Conservation (phyloP, 2,113 vertebrate genomes). For the Suricata suricatta region DNA sequence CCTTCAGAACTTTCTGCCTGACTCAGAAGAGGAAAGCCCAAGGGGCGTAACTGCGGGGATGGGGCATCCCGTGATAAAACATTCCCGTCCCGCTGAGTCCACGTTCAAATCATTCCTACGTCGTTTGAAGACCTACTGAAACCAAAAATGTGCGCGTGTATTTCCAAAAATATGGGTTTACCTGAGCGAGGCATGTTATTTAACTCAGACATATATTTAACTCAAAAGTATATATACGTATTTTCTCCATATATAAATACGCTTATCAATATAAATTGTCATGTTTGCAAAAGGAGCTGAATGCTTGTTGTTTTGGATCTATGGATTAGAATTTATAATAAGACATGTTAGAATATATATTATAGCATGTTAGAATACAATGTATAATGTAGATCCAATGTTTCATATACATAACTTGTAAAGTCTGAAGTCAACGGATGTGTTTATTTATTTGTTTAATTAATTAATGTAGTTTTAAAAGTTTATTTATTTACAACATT, state of each 20-base stretch:
- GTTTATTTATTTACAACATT: no score
- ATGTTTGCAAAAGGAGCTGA: neutral
- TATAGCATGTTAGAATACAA: neutral
- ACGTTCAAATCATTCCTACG: rapidly evolving
- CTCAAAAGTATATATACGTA: neutral
- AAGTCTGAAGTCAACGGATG: neutral
- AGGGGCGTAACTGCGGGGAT: rapidly evolving
- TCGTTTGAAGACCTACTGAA: neutral
- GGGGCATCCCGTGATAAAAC: neutral
- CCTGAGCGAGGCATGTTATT: rapidly evolving
- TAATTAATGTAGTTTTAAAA: no score
- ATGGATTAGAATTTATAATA: neutral
- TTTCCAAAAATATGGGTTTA: neutral
- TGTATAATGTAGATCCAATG: no score
- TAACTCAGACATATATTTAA: rapidly evolving
- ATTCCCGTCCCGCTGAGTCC: neutral
- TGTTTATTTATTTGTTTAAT: no score
- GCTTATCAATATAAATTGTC: neutral
- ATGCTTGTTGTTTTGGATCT: neutral
- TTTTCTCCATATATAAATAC: neutral
- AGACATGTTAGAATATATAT: neutral
- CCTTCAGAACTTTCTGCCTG: neutral
- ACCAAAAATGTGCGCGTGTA: rapidly evolving
- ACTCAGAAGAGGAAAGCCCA: neutral
- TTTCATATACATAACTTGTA: neutral